Base-by-base conservation (phyloP, 2,888 invertebrate species). In the Blomia tropicalis region DNA sequence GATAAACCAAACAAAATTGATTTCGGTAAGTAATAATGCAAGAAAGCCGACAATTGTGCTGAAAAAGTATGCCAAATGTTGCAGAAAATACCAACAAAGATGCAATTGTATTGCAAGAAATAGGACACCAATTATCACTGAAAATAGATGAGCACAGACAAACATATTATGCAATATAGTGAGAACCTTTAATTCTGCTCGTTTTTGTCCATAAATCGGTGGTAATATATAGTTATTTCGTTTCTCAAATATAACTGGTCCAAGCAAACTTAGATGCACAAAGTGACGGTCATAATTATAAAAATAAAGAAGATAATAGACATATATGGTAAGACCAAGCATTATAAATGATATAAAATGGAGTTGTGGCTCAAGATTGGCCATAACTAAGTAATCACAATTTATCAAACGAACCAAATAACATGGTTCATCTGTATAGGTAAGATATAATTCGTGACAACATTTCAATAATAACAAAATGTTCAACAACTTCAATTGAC, bases 211-310 rank as follows among this genome's bases (percentile, higher is more conserved):
- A 27, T 27, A 11, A n/a, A n/a, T n/a, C 5, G 51, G 51, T 27
- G 7, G 7, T 7, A 47, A n/a, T n/a, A 47, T 11, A 27, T 47
- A 47, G 7, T 7, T 14, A 27, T 47, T 47, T 7, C 51, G 51
- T n/a, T 7, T 11, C 51, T 47, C 51, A 47, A 47, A 47, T n/a
- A 47, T 11, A 47, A 47, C n/a, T n/a, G 7, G 51, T 27, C 51
- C 51, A 27, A 47, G 7, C 5, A 47, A 11, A n/a, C n/a, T 47
- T 7, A 47, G 22, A 27, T 47, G 22, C 23, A 11, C 23, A n/a
- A 47, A 47, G 22, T 47, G 51, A 11, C 22, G 7, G 22, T 7
- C 51, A 22, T 27, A 27, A n/a, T 47, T n/a, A n/a, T 47, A 47
- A 27, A 47, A 47, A n/a, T 47, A 47, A 22, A 47, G 22, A 11